These are phyloP conservation scores for Patella depressa DNA, from an alignment of 2,888 invertebrate species.

Conservation along the genomic window DNA sequence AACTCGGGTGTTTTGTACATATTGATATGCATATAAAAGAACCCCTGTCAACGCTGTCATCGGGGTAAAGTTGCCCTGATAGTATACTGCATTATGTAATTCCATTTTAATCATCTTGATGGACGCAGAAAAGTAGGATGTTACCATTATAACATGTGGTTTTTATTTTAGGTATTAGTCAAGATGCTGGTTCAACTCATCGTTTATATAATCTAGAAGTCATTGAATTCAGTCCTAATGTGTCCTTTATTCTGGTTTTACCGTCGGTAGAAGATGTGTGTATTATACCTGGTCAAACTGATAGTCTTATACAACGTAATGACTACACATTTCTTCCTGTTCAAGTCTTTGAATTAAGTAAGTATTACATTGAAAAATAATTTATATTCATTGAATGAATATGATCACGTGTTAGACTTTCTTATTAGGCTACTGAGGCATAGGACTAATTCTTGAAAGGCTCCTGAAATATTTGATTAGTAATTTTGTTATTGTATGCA, in stretches of 20 bases:
- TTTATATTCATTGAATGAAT: too few relatives aligned
- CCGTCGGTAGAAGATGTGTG: slow-evolving; percentile 94
- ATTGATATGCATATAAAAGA: too few relatives aligned
- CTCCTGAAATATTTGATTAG: too few relatives aligned
- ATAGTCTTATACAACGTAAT: slow-evolving; percentile 86
- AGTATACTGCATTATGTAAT: too few relatives aligned
- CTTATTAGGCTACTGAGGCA: too few relatives aligned
- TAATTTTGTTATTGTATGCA: too few relatives aligned
- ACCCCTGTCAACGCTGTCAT: too few relatives aligned
- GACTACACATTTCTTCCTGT: slow-evolving; percentile 90
- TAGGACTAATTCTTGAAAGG: too few relatives aligned
- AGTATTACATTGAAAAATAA: slow-evolving; percentile 45
- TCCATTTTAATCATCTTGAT: background rate
- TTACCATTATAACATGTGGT: background rate
- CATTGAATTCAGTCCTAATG: slow-evolving; percentile 90
- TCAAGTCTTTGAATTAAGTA: slow-evolving; percentile 79
- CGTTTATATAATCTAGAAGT: slow-evolving; percentile 93
- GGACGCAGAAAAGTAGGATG: background rate
- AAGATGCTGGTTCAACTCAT: slow-evolving; percentile 62
- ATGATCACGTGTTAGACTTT: too few relatives aligned
- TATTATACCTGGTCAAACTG: slow-evolving; percentile 83
- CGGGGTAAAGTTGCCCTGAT: too few relatives aligned
- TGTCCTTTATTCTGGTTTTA: slow-evolving; percentile 91
- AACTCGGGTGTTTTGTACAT: too few relatives aligned
- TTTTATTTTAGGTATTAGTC: slow-evolving; percentile 43